Evolutionary conservation across 1,140 invertebrate genomes (phyloP), one percentile per base, ranked within the genome.

Genomic region (Aplysia californica): DNA sequence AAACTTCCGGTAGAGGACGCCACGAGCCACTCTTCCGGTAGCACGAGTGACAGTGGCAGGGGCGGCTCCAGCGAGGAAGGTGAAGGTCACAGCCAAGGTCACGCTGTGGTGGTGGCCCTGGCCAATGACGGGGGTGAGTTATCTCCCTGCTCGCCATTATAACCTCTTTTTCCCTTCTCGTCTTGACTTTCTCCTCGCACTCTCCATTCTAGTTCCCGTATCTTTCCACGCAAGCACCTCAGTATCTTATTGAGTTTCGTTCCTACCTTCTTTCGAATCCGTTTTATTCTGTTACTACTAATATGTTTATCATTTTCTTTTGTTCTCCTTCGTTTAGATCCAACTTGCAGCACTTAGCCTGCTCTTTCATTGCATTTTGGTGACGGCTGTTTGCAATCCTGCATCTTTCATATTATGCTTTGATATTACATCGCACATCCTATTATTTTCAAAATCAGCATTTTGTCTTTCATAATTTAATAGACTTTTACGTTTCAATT

Each of bases 1-100:
- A 73, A 36, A 20, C 18, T 61, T 10, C 56, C 50, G 29, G 77
- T 77, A 38, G 85, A 84, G 31, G 85, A 86, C 74, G 79, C 76
- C 23, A 66, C 80, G 18, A 85, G 85, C 71, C 80, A 84, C 74
- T 80, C 82, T 3, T 85, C 83, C 20, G 79, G 84, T 78, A 75
- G 84, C 21, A 86, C 83, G 3, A 84, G 83, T 67, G 86, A 87
- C 77, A 87, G 84, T 72, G 84, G 84, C 10, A 35, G 72, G 36
- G 72, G 72, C 1, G 59, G 59, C 0, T 66, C 58, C 10, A 50
- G 39, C 31, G 72, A 75, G n/a, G 72, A 75, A 66, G 72, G 61
- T 33, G 61, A 65, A 5, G 61, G 72, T 50, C 70, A 73, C 20
- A 38, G 70, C 1, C 61, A 44, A n/a, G 15, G 44, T 6, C 38